phyloP scores from a whole-genome alignment of 2,797 vertebrate species.

The Tamandua tetradactyla region DNA sequence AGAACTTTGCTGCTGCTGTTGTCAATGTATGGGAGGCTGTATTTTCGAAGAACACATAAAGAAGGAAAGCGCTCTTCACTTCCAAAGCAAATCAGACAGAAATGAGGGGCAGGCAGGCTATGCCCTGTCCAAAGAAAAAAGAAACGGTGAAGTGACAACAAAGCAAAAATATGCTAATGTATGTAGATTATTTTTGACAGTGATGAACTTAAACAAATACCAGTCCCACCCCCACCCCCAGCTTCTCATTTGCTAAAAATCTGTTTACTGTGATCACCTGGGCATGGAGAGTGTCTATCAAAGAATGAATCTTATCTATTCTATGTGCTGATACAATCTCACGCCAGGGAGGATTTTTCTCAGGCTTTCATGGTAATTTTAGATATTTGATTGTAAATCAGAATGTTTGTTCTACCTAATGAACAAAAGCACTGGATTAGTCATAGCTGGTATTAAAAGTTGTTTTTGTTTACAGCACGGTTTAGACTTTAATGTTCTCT shows the following conservation, averaged over 20 bases:
- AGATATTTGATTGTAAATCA: slow-evolving; percentile 79
- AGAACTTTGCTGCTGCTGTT: not conserved
- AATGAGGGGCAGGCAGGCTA: not conserved
- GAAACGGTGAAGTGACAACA: slow-evolving; percentile 45
- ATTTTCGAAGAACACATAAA: slow-evolving; percentile 57
- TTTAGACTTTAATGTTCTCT: slow-evolving; percentile 43
- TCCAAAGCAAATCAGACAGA: slow-evolving; percentile 64
- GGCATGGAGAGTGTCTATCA: slow-evolving; percentile 57
- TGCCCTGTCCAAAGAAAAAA: slow-evolving; percentile 61
- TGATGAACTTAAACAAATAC: slow-evolving; percentile 70
- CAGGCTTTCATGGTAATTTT: slow-evolving; percentile 74
- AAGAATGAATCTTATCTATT: slow-evolving; percentile 45
- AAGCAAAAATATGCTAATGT: slow-evolving; percentile 64
- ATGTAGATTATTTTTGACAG: slow-evolving; percentile 56
- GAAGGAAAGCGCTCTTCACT: slow-evolving; percentile 19
- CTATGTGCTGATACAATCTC: slow-evolving; percentile 56
- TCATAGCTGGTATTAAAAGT: slow-evolving; percentile 78
- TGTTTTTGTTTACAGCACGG: slow-evolving; percentile 81
- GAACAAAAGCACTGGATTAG: slow-evolving; percentile 82
- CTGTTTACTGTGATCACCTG: slow-evolving; percentile 73
- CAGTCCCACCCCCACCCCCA: not conserved
- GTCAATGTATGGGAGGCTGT: slow-evolving; percentile 47
- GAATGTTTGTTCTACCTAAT: slow-evolving; percentile 80
- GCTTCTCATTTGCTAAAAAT: slow-evolving; percentile 60
- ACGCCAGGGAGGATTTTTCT: slow-evolving; percentile 70